Base-by-base conservation (phyloP, 2,888 invertebrate genomes). In the Yponomeuta evonymella region DNA sequence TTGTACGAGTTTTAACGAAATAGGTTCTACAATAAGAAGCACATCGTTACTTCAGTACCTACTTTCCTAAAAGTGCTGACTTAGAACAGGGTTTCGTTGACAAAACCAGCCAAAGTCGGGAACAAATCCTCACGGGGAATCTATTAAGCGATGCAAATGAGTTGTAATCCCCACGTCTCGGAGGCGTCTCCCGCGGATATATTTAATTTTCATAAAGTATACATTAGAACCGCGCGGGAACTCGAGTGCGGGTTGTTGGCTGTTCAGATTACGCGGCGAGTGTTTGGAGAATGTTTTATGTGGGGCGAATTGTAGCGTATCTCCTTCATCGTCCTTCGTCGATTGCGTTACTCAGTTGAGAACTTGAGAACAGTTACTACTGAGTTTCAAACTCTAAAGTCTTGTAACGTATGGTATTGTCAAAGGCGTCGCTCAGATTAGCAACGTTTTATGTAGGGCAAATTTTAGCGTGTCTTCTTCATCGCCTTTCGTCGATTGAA, bases 151-250 rank as follows among this genome's bases (percentile, higher is more conserved):
- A 92, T 92, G 91, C 90, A 91, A 92, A 92, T 92, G 89, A 86
- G 87, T 87, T 89, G 90, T 91, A 90, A 90, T 90, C 92, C 90
- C 85, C 81, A 81, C 83, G 81, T 81, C 81, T 82, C 78, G 75
- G 43, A 43, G 75, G 77, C 79, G 79, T 79, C 81, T 82, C 79
- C 77, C 84, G 88, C 86, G 86, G 89, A 90, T 89, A 90, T 92
- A 90, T 92, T 91, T 90, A 91, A 92, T 91, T 91, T 92, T 91
- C 90, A 91, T 90, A 90, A 90, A 90, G 89, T 89, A 86, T 88
- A 86, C 87, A 88, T 90, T 88, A 88, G 83, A 84, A 79, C 79
- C 80, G 83, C 83, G 12, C 51, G 2, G 3, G 15, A 15, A 58
- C 51, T 58, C 12, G 15, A 12, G 15, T 15, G 51, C 15, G 2